Base-by-base conservation (phyloP, 1,140 invertebrate genomes). In the Aphelinus certus region DNA sequence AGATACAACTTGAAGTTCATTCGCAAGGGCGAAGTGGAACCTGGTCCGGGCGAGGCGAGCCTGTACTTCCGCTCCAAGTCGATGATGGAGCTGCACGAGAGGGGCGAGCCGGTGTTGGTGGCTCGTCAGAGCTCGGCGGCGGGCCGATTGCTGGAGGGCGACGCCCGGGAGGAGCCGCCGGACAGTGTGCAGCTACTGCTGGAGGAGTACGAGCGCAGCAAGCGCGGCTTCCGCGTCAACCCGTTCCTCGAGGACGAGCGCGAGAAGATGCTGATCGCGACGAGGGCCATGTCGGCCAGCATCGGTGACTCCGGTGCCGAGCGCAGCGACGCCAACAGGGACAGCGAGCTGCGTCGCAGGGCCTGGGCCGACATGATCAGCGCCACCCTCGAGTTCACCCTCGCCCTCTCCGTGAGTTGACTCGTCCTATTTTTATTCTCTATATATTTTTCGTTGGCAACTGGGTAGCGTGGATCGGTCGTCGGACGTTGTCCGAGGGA, bases 291-390 rank as follows among this genome's bases (percentile, higher is more conserved):
- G 90, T 76, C 85, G 90, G 26, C 26, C 26, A 47, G 89, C 79
- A 9, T 92, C 90, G 94, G 95, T 81, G 92, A 94, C 46, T 93
- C 94, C 79, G 91, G 92, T 76, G 94, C 95, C 84, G 90, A 92
- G 76, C 91, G 91, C 69, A 89, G 90, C 42, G 95, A 94, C 73
- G 93, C 95, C 61, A 92, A 92, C 70, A 96, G 96, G 88, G 92
- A 93, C 79, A 91, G 91, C 80, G 92, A 93, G 79, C 91, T 92
- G 2, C 91, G 91, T 61, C 82, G 90, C 7, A 88, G 89, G 76
- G 91, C 92, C 3, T 92, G 91, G 91, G 90, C 91, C 2, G 92
- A 93, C 79, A 90, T 91, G 81, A 84, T 93, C 48, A 88, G 88
- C 64, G 89, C 89, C 0, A 83, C 90, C 6, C 86, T 93, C 67